phyloP scores from a whole-genome alignment of 2,113 vertebrate genomes.

The Megaptera novaeangliae region DNA sequence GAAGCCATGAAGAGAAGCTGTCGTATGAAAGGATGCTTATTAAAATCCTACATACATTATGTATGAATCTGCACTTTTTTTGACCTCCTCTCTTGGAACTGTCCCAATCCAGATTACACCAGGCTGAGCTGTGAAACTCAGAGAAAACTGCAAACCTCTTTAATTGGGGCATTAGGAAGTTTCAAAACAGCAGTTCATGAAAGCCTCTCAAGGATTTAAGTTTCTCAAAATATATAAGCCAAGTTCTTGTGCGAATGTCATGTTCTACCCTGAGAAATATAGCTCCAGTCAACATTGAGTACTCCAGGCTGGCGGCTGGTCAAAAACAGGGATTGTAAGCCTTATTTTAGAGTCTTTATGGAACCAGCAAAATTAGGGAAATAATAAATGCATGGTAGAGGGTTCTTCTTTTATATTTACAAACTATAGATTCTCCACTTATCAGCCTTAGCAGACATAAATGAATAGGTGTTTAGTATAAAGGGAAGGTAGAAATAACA shows the following conservation, averaged over 20 bases:
- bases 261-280: neutral
- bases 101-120: constrained; percentile 72
- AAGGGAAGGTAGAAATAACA: constrained; percentile 8
- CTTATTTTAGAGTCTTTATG: neutral
- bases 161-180: constrained; percentile 57
- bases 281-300: neutral
- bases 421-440: neutral
- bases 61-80: constrained; percentile 79
- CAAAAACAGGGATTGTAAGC: neutral
- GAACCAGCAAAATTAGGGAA: neutral
- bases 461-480: neutral
- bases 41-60: constrained; percentile 77
- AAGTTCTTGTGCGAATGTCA: constrained; percentile 31
- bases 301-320: neutral
- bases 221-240: constrained; percentile 56
- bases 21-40: constrained; percentile 76
- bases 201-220: constrained; percentile 55
- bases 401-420: neutral
- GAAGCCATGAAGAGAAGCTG: constrained; percentile 68
- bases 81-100: constrained; percentile 79
- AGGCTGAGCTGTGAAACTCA: constrained; percentile 69
- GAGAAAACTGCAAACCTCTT: constrained; percentile 71
- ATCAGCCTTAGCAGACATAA: neutral
- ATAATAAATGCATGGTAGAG: neutral
- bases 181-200: constrained; percentile 53